Conservation (phyloP, 2,888 invertebrate species). For the Dione juno region DNA sequence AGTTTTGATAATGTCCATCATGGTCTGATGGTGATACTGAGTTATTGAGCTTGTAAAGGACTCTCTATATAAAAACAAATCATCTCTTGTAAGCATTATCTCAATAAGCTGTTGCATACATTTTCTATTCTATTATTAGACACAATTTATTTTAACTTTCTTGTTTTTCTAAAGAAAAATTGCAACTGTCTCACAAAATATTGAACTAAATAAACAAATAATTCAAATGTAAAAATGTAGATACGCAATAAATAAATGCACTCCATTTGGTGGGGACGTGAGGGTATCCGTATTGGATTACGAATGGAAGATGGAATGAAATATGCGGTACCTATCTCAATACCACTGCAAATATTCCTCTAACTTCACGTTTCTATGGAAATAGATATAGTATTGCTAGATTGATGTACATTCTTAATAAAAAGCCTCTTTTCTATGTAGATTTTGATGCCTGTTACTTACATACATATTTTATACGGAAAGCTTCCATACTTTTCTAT, state of each 20-base stretch:
- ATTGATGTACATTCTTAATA: background rate
- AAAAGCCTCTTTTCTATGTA: background rate
- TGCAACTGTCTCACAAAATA: background rate
- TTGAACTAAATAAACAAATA: background rate
- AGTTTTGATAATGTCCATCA: too few relatives aligned
- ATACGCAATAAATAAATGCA: conserved; percentile 23
- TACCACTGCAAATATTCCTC: conserved; percentile 24
- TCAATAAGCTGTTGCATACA: too few relatives aligned
- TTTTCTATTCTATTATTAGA: too few relatives aligned
- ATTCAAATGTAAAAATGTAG: conserved; percentile 1
- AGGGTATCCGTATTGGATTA: conserved; percentile 25
- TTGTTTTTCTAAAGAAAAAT: background rate
- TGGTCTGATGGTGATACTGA: too few relatives aligned
- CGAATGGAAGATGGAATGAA: conserved; percentile 28
- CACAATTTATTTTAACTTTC: too few relatives aligned
- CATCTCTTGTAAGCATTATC: too few relatives aligned
- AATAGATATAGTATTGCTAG: background rate
- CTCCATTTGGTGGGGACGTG: conserved; percentile 27
- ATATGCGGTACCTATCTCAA: conserved; percentile 28
- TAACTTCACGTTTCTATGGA: conserved; percentile 10
- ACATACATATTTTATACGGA: background rate
- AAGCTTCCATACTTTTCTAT: too few relatives aligned
- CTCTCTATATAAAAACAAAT: too few relatives aligned
- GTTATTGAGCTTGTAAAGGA: too few relatives aligned
- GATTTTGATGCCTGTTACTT: background rate